Evolutionary conservation across 2,888 invertebrate genomes (phyloP), one percentile per base, ranked within the genome.

Genomic region (Hydrotaea cyrtoneurina): DNA sequence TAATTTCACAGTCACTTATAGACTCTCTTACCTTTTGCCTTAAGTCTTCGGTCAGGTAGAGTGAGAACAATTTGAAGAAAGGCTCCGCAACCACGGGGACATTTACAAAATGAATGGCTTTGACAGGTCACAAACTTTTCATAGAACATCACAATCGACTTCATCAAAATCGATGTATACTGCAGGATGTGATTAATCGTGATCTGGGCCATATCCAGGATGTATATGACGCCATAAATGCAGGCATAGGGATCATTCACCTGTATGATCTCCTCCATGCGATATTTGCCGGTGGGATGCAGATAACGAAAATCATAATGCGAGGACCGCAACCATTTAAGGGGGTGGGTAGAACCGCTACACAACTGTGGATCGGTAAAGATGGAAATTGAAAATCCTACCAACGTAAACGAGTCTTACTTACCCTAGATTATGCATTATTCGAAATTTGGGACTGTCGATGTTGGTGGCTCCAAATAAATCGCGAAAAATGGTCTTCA

Each of bases 111-210:
- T 95, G 94, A 81, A 93, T 92, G 8, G 93, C 93, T 87, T 94
- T 94, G 2, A 94, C n/a, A n/a, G n/a, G 95, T 95, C 78, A 95
- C 91, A 0, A 93, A 94, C 83, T 95, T 94, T 91, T 95, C 94
- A 59, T 93, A 87, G 80, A 93, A 93, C 0, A 93, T 91, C 19
- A 93, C 92, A 53, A 93, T 91, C 88, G 95, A 95, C 88, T 94
- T 95, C 46, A 94, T 93, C 31, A 94, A 87, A 0, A 93, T 90
- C 2, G 95, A 94, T 0, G 94, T 94, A 91, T 94, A 93, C 87
- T 94, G 94, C 55, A 93, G 91, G 17, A 94, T 89, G 86, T 95
- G 94, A 31, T 91, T 93, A 8, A 94, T 87, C 0, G 93, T 93
- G 4, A 94, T 92, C 66, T 93, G 92, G 53, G 93, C 89, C 88